A percentile compares a stretch with the other conserved stretches of the same genome.
phyloP scores from a whole-genome alignment of 2,113 vertebrate genomes.

The Apteryx mantelli region DNA sequence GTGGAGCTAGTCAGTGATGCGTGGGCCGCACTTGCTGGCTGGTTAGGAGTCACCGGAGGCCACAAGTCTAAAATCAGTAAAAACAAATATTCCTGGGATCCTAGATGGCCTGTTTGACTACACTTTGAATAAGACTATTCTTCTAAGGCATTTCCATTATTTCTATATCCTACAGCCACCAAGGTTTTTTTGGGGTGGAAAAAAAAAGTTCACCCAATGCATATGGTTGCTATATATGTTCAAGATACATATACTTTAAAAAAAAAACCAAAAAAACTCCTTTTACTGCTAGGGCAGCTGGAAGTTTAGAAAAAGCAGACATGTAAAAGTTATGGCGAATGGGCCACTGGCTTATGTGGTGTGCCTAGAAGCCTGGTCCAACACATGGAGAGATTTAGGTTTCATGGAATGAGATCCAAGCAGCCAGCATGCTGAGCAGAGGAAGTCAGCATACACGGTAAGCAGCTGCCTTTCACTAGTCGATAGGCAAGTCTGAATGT shows the following conservation, averaged over 20 bases:
- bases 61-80: not conserved
- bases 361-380: not conserved
- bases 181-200: not conserved
- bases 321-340: not conserved
- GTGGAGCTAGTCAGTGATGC: not conserved
- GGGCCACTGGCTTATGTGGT: rapidly evolving
- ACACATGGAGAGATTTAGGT: not conserved
- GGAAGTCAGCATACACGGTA: not conserved
- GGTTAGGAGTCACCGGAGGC: not conserved
- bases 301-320: not conserved
- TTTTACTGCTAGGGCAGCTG: not conserved
- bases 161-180: not conserved
- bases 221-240: not conserved
- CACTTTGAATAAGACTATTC: not conserved
- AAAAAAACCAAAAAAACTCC: not conserved
- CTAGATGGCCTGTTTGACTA: not conserved
- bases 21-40: not conserved
- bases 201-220: not conserved
- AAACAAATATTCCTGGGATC: not conserved
- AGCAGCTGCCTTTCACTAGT: not conserved
- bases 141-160: not conserved
- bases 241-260: not conserved
- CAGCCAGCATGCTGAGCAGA: not conserved
- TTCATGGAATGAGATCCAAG: not conserved
- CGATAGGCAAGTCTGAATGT: not conserved